These are phyloP conservation scores for Neopelma chrysocephalum DNA, from an alignment of 2,797 vertebrate genomes.

Conservation along the genomic window DNA sequence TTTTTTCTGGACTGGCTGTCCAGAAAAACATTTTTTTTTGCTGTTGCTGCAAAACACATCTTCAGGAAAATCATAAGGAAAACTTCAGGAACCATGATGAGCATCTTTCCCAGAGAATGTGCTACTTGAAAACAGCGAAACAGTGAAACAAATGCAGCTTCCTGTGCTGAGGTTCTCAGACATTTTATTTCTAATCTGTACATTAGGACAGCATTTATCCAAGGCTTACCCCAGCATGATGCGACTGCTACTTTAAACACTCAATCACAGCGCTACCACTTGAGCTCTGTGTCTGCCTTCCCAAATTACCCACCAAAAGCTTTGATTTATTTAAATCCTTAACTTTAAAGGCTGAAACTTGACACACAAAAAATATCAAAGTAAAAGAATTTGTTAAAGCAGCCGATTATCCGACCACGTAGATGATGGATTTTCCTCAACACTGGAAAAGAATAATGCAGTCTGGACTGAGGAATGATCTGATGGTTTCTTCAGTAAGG, in stretches of 20 bases:
- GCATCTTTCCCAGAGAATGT: not conserved
- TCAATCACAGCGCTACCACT: not conserved
- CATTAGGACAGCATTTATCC: not conserved
- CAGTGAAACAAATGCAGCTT: not conserved
- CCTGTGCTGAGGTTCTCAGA: not conserved
- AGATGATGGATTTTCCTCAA: not conserved
- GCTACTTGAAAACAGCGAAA: not conserved
- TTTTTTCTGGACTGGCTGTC: not conserved
- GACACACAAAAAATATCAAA: slow-evolving; percentile 19
- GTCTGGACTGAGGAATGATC: not conserved
- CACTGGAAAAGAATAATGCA: not conserved
- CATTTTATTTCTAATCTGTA: not conserved
- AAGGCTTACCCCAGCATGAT: not conserved
- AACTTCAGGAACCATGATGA: not conserved
- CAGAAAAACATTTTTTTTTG: not conserved
- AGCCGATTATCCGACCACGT: not conserved
- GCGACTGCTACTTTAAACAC: not conserved
- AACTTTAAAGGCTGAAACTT: not conserved
- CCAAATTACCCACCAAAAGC: not conserved
- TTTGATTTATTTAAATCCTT: slow-evolving; percentile 26
- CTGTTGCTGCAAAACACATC: not conserved
- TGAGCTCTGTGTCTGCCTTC: not conserved
- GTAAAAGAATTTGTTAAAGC: slow-evolving; percentile 17
- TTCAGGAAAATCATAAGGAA: not conserved
- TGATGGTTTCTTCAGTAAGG: not conserved